Evolutionary conservation across 1,140 invertebrate species (phyloP), one percentile per base, ranked within the genome.

Genomic region (Sycophaga agraensis): DNA sequence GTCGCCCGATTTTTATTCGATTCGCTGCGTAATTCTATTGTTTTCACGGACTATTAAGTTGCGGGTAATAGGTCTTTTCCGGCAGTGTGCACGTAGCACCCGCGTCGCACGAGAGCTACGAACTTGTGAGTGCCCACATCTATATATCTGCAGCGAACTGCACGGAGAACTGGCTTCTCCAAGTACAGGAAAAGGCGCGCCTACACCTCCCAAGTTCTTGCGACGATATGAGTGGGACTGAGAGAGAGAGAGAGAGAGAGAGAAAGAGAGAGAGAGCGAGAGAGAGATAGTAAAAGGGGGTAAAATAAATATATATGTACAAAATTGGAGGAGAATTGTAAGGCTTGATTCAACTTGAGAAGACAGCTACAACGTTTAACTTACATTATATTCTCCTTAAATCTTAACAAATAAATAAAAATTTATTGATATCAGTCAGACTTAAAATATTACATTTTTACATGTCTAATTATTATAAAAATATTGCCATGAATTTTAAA

Each of bases 21-120:
- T 76, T 70, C 68, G 69, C 68, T 70, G 63, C 59, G 75, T 80
- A 81, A 81, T 81, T 81, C 78, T 78, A 81, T 81, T 81, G 79
- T 81, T 75, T 81, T 81, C 78, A 81, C 76, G 79, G 79, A 76
- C 78, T 81, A 81, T 81, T 81, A 80, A 81, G 74, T 78, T 74
- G 63, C 72, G 68, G 75, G 72, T 78, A 80, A 81, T 80, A 68
- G 70, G 50, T 22, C 37, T 66, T 77, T 79, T 80, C 78, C 78
- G 75, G 75, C n/a, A 21, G 21, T 21, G 21, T 4, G 42, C 26
- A 31, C 5, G 28, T 31, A 31, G 5, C 5, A 6, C 11, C 28
- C 4, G 28, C 11, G 28, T 31, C 28, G 4, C 11, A 31, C 28
- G 28, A 4, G 11, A 11, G 11, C 11, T 31, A 31, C 61, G 53